Conservation (phyloP, 2,797 vertebrate species). For the Ctenopoma multispine region DNA sequence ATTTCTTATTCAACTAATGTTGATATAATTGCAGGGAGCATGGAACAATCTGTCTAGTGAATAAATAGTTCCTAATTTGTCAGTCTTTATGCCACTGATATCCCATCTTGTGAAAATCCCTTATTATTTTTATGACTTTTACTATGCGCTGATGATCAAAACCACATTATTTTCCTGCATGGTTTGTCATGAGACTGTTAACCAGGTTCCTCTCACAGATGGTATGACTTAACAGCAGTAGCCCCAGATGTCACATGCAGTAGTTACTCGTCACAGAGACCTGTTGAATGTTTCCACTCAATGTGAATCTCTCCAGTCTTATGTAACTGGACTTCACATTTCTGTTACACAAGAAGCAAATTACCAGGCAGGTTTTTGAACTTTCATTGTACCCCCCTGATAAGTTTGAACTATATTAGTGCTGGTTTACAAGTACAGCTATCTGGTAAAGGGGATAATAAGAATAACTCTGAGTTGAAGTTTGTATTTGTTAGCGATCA, state of each 20-base stretch:
- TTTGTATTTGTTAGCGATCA: background rate
- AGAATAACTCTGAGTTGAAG: background rate
- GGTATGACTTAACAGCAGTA: background rate
- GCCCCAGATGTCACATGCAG: slow-evolving; percentile 52
- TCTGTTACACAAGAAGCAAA: background rate
- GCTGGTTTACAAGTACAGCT: background rate
- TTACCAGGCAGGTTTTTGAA: background rate
- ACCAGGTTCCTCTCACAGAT: slow-evolving; percentile 29
- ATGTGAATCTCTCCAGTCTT: slow-evolving; percentile 40
- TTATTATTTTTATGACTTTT: slow-evolving; percentile 12
- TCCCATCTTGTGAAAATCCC: slow-evolving; percentile 27
- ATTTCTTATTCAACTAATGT: background rate
- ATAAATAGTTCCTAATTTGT: slow-evolving; percentile 24
- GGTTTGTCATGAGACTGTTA: slow-evolving; percentile 36
- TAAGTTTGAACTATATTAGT: background rate
- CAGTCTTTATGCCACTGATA: slow-evolving; percentile 23
- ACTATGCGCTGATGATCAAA: slow-evolving; percentile 3
- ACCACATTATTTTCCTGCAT: slow-evolving; percentile 1
- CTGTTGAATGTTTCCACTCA: slow-evolving; percentile 56
- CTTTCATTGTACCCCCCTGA: background rate
- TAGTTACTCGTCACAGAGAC: slow-evolving; percentile 38
- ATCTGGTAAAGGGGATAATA: background rate
- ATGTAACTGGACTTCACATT: background rate
- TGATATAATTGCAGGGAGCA: background rate
- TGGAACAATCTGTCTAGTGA: background rate